Base-by-base conservation (phyloP, 2,888 invertebrate genomes). In the Abrostola tripartita region DNA sequence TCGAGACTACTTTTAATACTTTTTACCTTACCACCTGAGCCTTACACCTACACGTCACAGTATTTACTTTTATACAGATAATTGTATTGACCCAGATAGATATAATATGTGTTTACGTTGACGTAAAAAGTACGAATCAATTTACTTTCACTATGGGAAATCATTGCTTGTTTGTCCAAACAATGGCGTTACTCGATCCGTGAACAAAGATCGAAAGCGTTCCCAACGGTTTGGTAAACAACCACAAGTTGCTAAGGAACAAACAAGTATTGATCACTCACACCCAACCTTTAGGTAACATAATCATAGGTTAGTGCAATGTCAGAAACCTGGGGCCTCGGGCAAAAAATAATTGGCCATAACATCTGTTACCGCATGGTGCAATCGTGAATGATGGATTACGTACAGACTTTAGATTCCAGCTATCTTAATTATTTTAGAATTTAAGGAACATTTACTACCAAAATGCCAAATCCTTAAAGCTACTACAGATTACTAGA, bases 201-300 rank as follows among this genome's bases (percentile, higher is more conserved):
- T 58, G 53, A 69, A 65, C 64, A 47, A 53, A 68, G 65, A 61
- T 55, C 52, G 57, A 71, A 78, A 78, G 76, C 71, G 72, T 83
- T 82, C 76, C 65, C 81, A 79, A 65, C 66, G 56, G 54, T 61
- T 60, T 61, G 78, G 84, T 54, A 38, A 86, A 85, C 84, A 83
- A 81, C 61, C 76, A 81, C 62, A 82, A 77, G 76, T 85, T 78
- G 70, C 71, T 82, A 81, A 82, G 85, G 74, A 79, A 73, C 68
- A 52, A 52, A 54, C 58, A 44, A 42, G 65, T 55, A 40, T 42
- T 38, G 40, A 76, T 71, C 66, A 59, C 66, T 56, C 38, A 37
- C 42, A 12, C 11, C 38, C 60, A 61, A 37, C 41, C 57, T 24
- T 41, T 52, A 51, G 10, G 54, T 41, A 7, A n/a, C 61, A 38